Evolutionary conservation across 2,113 vertebrate species (phyloP).

Genomic region (Crypturellus undulatus): DNA sequence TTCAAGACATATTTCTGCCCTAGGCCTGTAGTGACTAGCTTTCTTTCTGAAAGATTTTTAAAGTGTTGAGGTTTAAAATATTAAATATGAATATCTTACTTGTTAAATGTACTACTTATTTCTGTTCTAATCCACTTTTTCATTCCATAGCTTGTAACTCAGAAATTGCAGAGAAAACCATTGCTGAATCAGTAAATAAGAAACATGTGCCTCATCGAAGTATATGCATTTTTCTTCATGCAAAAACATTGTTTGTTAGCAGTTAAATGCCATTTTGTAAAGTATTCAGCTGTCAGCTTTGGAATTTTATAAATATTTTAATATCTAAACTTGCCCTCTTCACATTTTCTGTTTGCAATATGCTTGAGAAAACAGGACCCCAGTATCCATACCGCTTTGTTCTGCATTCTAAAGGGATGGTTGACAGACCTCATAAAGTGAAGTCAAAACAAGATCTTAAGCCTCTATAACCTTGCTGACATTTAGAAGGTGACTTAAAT

Average conservation of each 20-base stretch:
- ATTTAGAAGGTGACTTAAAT: background rate
- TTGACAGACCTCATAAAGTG: background rate
- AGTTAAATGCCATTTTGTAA: background rate
- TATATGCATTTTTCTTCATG: background rate
- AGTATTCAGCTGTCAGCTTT: background rate
- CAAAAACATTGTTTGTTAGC: background rate
- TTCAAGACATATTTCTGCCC: background rate
- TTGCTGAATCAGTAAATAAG: background rate
- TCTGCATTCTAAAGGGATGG: background rate
- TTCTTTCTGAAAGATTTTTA: background rate
- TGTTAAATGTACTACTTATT: background rate
- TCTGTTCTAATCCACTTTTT: background rate
- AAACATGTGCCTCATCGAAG: background rate
- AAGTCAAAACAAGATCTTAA: constrained; percentile 10
- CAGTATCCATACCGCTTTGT: background rate
- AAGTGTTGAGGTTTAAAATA: background rate
- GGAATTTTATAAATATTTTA: background rate
- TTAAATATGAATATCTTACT: background rate
- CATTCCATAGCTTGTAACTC: background rate
- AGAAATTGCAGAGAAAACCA: background rate
- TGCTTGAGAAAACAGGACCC: background rate
- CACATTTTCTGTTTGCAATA: background rate
- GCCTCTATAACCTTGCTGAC: background rate
- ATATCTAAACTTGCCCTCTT: background rate
- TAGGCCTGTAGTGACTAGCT: background rate